Base-by-base conservation (phyloP, 2,113 vertebrate species). In the Epinephelus moara region DNA sequence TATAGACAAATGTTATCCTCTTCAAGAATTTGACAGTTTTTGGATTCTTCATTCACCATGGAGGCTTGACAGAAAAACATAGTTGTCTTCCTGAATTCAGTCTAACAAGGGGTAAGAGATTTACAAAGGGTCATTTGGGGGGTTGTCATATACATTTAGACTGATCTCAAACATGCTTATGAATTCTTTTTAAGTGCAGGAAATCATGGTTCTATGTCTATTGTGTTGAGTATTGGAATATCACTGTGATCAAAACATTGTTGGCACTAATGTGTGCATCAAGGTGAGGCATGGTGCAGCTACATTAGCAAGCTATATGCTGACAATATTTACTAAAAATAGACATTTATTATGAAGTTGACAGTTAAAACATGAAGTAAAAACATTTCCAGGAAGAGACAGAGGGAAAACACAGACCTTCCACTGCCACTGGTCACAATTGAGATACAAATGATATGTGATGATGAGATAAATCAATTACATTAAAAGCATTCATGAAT, bases 401-500 rank as follows among this genome's bases (percentile, higher is more conserved):
- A 66, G 23, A 9, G 19, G 59, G 10, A 49, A 47, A 66, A 13
- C 37, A 49, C 10, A 40, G 7, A 13, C 55, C 15, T 75, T 40
- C 66, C 2, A 25, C 3, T 30, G 13, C 40, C 11, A 27, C 42
- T 25, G 47, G 40, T 64, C 61, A 61, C 33, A 59, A 18, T 57
- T 9, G 37, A 86, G 33, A 45, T 11, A 45, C 9, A 3, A 45
- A 11, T 12, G 11, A 72, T 14, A n/a, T 52, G 11, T 0, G 8
- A 45, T 45, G 11, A 45, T 23, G 53, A n/a, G 3, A 50, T 37
- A 42, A 75, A 75, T 81, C 30, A 61, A 33, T 75, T 45, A 45
- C 42, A 45, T 9, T 55, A 71, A 64, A 18, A n/a, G 6, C 42
- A 25, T 23, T 72, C 14, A 64, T 83, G 13, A 62, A 57, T 76